Percentiles rank a stretch among this genome's conserved stretches.
phyloP scores from a whole-genome alignment of 1,140 invertebrate species.

The Saccostrea cuccullata region DNA sequence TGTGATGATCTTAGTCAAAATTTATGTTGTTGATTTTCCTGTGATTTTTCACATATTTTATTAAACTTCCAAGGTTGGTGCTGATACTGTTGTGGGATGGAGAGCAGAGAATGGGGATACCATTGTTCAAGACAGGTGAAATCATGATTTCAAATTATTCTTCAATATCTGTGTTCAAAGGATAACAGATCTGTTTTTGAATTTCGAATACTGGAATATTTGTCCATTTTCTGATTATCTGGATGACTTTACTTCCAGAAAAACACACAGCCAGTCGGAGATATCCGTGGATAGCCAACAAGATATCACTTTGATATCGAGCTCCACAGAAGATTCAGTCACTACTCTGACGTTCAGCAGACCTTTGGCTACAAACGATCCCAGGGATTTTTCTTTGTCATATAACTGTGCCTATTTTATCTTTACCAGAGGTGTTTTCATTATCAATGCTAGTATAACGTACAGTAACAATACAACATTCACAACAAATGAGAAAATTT shows the following conservation, averaged over 20 bases:
- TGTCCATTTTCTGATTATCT: background rate
- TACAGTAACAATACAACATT: conserved; percentile 89
- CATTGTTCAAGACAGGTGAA: conserved; percentile 60
- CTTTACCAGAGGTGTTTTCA: conserved; percentile 92
- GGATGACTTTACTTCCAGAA: conserved; percentile 15
- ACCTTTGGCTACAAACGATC: conserved; percentile 87
- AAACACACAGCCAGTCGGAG: background rate
- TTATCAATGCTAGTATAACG: conserved; percentile 91
- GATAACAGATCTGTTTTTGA: background rate
- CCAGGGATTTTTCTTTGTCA: conserved; percentile 87
- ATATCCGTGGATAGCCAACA: conserved; percentile 48
- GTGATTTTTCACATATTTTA: background rate
- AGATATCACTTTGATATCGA: conserved; percentile 44
- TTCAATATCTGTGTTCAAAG: background rate
- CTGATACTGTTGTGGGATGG: conserved; percentile 66
- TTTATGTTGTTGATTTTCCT: background rate
- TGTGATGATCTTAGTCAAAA: background rate
- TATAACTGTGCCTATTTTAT: conserved; percentile 92
- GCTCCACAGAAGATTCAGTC: conserved; percentile 84
- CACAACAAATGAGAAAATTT: conserved; percentile 89
- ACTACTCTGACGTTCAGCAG: conserved; percentile 90
- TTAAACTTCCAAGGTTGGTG: conserved; percentile 53
- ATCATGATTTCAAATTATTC: background rate
- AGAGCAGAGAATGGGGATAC: conserved; percentile 58
- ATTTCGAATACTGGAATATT: background rate